Evolutionary conservation across 2,888 invertebrate species (phyloP).

Genomic region (Endomychus coccineus): DNA sequence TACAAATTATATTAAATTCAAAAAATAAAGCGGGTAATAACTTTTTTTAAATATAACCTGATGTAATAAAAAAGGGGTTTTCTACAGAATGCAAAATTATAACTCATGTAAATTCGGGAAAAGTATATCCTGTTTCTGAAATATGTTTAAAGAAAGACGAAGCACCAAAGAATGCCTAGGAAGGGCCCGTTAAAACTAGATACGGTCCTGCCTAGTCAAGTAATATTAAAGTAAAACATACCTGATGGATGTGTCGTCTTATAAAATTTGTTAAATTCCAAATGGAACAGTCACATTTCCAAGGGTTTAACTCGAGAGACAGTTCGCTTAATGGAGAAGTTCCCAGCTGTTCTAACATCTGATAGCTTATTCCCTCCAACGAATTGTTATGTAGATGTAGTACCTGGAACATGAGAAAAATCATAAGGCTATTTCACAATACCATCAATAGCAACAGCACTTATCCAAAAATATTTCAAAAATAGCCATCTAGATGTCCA

Average conservation of each 20-base stretch:
- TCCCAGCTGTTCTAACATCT: conserved; percentile 41
- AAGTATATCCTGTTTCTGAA: neutral
- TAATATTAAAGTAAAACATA: neutral
- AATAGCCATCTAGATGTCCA: too few relatives aligned
- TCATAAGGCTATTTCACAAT: too few relatives aligned
- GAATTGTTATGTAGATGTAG: conserved; percentile 53
- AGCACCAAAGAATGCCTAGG: too few relatives aligned
- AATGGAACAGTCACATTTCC: conserved; percentile 52
- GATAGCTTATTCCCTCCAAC: conserved; percentile 44
- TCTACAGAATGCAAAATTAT: neutral
- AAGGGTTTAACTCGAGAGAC: conserved; percentile 50
- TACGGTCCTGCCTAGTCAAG: too few relatives aligned
- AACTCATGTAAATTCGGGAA: neutral
- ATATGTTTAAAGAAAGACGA: too few relatives aligned
- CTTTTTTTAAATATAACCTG: neutral
- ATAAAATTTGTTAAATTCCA: conserved; percentile 35
- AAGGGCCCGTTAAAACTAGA: too few relatives aligned
- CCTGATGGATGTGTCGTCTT: conserved; percentile 28
- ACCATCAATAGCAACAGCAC: too few relatives aligned
- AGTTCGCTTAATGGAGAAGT: conserved; percentile 37
- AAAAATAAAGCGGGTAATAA: too few relatives aligned
- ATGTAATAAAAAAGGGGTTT: neutral
- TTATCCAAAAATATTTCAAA: too few relatives aligned
- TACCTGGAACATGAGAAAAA: conserved; percentile 24
- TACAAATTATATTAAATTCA: too few relatives aligned